These are phyloP conservation scores for Mesodorylaimus sp. DNA, from an alignment of 2,888 invertebrate species.

Conservation along the genomic window DNA sequence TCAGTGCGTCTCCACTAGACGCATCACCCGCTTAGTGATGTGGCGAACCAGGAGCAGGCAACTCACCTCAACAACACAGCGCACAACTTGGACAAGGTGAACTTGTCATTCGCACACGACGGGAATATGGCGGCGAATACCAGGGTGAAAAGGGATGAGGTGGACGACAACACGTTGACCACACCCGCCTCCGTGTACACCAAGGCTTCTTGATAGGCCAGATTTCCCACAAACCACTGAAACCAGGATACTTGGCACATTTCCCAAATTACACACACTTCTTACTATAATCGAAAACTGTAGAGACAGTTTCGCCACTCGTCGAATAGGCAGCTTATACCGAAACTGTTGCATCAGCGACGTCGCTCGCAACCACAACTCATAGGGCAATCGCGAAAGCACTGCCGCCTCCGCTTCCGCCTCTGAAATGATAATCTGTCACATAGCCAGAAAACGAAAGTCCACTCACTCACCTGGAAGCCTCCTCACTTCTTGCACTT, in stretches of 20 bases:
- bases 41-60: too few relatives aligned
- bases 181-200: conserved; percentile 62
- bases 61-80: conserved; percentile 35
- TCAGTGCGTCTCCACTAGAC: too few relatives aligned
- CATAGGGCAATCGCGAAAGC: conserved; percentile 77
- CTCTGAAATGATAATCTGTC: conserved; percentile 16
- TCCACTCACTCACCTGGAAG: conserved; percentile 25
- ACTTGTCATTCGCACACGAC: conserved; percentile 56
- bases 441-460: background rate
- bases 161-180: conserved; percentile 69
- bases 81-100: conserved; percentile 42
- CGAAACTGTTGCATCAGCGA: conserved; percentile 51
- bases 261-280: conserved; percentile 5
- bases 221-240: conserved; percentile 86
- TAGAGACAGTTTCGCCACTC: conserved; percentile 62
- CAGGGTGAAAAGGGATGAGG: conserved; percentile 70
- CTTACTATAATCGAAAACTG: conserved; percentile 66
- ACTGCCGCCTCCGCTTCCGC: conserved; percentile 69
- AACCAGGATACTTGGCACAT: conserved; percentile 33
- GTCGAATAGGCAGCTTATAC: conserved; percentile 52
- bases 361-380: conserved; percentile 65
- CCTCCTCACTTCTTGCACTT: conserved; percentile 44
- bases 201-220: conserved; percentile 71
- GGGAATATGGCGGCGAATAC: conserved; percentile 69
- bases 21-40: too few relatives aligned